A percentile compares a stretch with the other conserved stretches of the same genome.
Evolutionary conservation across 2,888 invertebrate genomes (phyloP).

Genomic region (Parnassius orleans): DNA sequence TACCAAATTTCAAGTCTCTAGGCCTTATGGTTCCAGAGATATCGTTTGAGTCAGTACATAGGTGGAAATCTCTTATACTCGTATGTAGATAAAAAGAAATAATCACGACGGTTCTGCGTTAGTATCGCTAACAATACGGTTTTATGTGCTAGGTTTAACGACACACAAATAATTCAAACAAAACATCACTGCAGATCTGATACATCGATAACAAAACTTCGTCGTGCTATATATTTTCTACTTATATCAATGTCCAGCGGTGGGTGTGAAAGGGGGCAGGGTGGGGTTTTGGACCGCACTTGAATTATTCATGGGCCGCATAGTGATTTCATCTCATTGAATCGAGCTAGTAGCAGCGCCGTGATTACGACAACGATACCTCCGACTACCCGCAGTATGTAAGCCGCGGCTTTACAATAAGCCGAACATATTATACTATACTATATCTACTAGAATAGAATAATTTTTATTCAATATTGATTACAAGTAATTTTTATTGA

Average conservation of each 20-base stretch:
- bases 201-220: conserved; percentile 21
- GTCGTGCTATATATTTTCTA: conserved; percentile 39
- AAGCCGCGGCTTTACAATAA: conserved; percentile 47
- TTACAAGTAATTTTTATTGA: too few relatives aligned
- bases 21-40: too few relatives aligned
- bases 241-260: conserved; percentile 54
- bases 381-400: conserved; percentile 33
- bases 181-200: conserved; percentile 27
- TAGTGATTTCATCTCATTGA: conserved; percentile 81
- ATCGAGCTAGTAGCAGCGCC: conserved; percentile 65
- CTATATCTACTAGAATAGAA: background rate
- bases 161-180: too few relatives aligned
- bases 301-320: conserved; percentile 79
- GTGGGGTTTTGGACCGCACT: conserved; percentile 53
- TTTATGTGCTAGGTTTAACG: too few relatives aligned
- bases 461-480: too few relatives aligned
- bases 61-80: too few relatives aligned
- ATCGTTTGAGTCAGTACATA: too few relatives aligned
- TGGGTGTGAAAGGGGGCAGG: conserved; percentile 37
- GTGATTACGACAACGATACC: conserved; percentile 75
- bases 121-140: too few relatives aligned
- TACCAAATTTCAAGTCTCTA: too few relatives aligned
- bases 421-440: conserved; percentile 30
- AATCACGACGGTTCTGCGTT: too few relatives aligned
- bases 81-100: too few relatives aligned